phyloP scores from a whole-genome alignment of 2,797 vertebrate genomes.

The Megalops cyprinoides region DNA sequence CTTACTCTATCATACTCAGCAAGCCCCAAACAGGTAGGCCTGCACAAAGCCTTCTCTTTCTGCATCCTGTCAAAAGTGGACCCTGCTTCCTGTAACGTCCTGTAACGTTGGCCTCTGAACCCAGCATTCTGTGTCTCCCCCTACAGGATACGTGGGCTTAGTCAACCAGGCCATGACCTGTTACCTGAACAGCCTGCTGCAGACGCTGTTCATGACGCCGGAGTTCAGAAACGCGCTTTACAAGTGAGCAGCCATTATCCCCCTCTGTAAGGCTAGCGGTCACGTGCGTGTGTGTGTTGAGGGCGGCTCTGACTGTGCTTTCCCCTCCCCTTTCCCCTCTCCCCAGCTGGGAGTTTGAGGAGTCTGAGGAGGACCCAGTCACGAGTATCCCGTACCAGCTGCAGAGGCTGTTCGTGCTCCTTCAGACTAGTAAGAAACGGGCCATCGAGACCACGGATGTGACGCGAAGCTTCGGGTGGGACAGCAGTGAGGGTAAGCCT shows the following conservation, averaged over 20 bases:
- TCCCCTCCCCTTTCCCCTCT: slow-evolving; percentile 19
- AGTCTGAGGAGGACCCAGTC: slow-evolving; percentile 93
- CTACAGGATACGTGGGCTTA: slow-evolving; percentile 92
- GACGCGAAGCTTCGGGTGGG: slow-evolving; percentile 97
- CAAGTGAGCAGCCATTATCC: slow-evolving; percentile 79
- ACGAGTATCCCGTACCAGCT: slow-evolving; percentile 97
- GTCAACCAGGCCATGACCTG: slow-evolving; percentile 99
- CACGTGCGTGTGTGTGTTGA: background rate
- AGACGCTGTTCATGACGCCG: slow-evolving; percentile 98
- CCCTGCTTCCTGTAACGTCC: too few relatives aligned
- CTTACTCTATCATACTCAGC: too few relatives aligned
- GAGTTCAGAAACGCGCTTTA: slow-evolving; percentile 99
- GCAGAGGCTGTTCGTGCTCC: slow-evolving; percentile 93
- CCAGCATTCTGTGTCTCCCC: background rate
- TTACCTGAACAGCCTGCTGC: slow-evolving; percentile 97
- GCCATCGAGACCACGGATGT: slow-evolving; percentile 98
- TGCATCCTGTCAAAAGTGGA: too few relatives aligned
- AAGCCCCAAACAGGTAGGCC: too few relatives aligned
- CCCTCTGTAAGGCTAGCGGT: background rate
- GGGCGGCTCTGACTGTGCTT: background rate
- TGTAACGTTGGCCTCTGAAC: background rate
- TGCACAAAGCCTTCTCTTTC: too few relatives aligned
- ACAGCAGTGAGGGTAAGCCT: slow-evolving; percentile 94
- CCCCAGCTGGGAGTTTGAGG: slow-evolving; percentile 96
- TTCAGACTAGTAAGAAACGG: slow-evolving; percentile 98